phyloP scores from a whole-genome alignment of 2,797 vertebrate genomes.

The Lepus oiostolus region DNA sequence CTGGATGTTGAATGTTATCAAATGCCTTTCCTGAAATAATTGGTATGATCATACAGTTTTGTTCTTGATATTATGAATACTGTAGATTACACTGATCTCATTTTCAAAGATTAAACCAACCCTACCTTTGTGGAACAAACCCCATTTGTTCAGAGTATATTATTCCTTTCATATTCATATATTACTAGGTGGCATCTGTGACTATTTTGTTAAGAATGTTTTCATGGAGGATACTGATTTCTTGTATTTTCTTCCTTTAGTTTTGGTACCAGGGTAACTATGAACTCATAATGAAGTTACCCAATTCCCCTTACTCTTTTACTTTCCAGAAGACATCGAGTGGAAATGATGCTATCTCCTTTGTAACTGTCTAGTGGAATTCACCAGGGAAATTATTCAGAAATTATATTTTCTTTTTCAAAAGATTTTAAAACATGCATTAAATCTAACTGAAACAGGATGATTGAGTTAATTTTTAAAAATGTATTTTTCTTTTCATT shows the following conservation, averaged over 20 bases:
- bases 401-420: background rate
- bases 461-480: background rate
- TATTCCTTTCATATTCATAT: background rate
- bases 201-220: background rate
- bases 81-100: background rate
- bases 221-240: background rate
- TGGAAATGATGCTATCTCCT: background rate
- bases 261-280: background rate
- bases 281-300: background rate
- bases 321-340: background rate
- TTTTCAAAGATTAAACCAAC: constrained; percentile 39
- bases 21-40: background rate
- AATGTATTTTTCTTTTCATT: too few species aligned
- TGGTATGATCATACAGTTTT: background rate
- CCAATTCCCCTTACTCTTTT: background rate
- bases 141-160: background rate
- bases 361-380: background rate
- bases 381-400: background rate
- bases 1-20: background rate
- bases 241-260: background rate
- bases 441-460: background rate
- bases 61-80: background rate
- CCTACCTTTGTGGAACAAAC: constrained; percentile 17
- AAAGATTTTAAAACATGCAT: background rate
- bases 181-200: background rate